Evolutionary conservation across 2,797 vertebrate species (phyloP).

Genomic region (Harpagifer antarcticus): DNA sequence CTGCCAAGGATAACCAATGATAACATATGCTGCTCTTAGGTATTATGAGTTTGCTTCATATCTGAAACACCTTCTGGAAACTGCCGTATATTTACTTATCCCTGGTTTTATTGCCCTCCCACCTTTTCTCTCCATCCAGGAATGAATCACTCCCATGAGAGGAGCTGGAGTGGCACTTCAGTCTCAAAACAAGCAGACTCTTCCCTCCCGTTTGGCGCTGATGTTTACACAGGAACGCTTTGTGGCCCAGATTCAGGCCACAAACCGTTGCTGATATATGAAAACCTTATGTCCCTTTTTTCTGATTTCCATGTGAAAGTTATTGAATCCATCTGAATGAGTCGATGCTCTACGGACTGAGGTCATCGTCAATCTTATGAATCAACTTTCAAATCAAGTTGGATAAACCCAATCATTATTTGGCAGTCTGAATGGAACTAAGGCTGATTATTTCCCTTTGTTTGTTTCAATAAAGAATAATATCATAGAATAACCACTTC

Average conservation of each 20-base stretch:
- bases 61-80: conserved; percentile 25
- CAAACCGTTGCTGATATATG: conserved; percentile 32
- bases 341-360: conserved; percentile 10
- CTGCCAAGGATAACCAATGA: background rate
- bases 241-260: conserved; percentile 39
- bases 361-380: conserved; percentile 15
- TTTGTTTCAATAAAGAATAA: conserved; percentile 8
- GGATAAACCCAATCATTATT: conserved; percentile 8
- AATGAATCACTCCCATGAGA: conserved; percentile 65
- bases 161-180: conserved; percentile 55
- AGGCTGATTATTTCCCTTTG: no score
- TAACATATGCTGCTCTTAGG: conserved; percentile 3
- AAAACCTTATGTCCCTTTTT: conserved; percentile 31
- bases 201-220: conserved; percentile 43
- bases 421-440: conserved; percentile 18
- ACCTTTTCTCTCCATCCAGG: conserved; percentile 28
- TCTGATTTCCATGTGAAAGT: conserved; percentile 35
- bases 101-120: conserved; percentile 20
- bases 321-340: conserved; percentile 17
- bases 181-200: conserved; percentile 60
- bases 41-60: conserved; percentile 33
- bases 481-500: conserved; percentile 30
- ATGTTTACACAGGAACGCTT: conserved; percentile 37
- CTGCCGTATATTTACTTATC: background rate
- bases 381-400: conserved; percentile 36